A percentile compares a stretch with the other conserved stretches of the same genome.
Evolutionary conservation across 2,113 vertebrate genomes (phyloP).

Genomic region (Lathamus discolor): DNA sequence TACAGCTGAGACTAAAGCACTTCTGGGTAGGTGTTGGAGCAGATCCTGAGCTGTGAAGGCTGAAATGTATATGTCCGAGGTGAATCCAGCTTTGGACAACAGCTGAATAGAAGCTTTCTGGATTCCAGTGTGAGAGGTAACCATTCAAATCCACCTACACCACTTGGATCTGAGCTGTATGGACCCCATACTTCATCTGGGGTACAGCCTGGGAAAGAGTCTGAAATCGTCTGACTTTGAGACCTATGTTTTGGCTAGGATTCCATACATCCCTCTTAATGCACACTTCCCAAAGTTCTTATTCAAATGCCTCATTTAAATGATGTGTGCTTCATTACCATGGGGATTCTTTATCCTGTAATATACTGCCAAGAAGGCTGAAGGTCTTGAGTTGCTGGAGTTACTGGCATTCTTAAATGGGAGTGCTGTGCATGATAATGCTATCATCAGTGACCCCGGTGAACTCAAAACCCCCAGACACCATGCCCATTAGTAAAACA

Average conservation of each 20-base stretch:
- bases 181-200: not conserved
- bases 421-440: not conserved
- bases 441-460: not conserved
- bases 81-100: not conserved
- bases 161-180: not conserved
- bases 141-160: fast-evolving
- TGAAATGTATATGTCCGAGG: not conserved
- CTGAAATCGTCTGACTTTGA: not conserved
- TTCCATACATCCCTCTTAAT: not conserved
- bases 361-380: not conserved
- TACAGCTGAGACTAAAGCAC: not conserved
- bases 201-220: not conserved
- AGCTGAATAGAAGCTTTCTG: not conserved
- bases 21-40: not conserved
- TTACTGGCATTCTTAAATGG: not conserved
- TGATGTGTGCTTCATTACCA: not conserved
- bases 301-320: not conserved
- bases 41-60: not conserved
- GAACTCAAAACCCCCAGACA: not conserved
- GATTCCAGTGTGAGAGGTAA: not conserved
- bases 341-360: not conserved
- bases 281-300: not conserved
- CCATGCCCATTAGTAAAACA: not conserved
- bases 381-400: not conserved
- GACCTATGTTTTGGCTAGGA: not conserved